Base-by-base conservation (phyloP, 2,888 invertebrate species). In the Eupithecia vulgata region DNA sequence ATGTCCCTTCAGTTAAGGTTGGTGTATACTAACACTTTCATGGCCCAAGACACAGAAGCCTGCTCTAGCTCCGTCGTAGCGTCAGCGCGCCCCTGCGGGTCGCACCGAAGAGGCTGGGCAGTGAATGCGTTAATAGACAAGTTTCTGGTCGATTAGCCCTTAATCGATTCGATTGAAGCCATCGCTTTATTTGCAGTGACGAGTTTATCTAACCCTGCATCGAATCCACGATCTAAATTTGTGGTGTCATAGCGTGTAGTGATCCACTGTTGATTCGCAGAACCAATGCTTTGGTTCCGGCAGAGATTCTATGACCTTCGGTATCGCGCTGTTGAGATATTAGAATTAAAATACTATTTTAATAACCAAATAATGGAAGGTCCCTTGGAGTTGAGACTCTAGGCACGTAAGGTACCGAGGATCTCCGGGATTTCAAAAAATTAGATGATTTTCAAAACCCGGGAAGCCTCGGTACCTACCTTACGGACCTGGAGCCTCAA, bases 251-350 rank as follows among this genome's bases (percentile, higher is more conserved):
- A 57, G 77, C 76, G 74, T 76, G 76, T 75, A 69, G 25, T 34
- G 15, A 10, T 76, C 71, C 37, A 78, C 67, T 73, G 77, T 57
- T 62, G 79, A 83, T 81, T 87, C 83, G 85, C 85, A 84, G 87
- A 90, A 88, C 88, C 81, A 90, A 91, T 91, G 76, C 84, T 91
- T 91, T 87, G 79, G 91, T 61, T 61, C 5, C 34, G 61, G 34
- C 34, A 1, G 25, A 15, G 61, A 7, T 61, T 61, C 34, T 34
- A 10, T 17, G 17, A 61, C 17, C 15, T 17, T 48, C n/a, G n/a
- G n/a, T 21, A 52, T 10, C 48, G 15, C 10, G 48, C 21, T 52
- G 8, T 7, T 48, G 48, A 48, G 21, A 52, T 8, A 7, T 25
- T 34, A 34, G n/a, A 17, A 48, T 52, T 52, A 7, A 21, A 17